Evolutionary conservation across 2,797 vertebrate genomes (phyloP).

Genomic region (Gadopsis bispinosus): DNA sequence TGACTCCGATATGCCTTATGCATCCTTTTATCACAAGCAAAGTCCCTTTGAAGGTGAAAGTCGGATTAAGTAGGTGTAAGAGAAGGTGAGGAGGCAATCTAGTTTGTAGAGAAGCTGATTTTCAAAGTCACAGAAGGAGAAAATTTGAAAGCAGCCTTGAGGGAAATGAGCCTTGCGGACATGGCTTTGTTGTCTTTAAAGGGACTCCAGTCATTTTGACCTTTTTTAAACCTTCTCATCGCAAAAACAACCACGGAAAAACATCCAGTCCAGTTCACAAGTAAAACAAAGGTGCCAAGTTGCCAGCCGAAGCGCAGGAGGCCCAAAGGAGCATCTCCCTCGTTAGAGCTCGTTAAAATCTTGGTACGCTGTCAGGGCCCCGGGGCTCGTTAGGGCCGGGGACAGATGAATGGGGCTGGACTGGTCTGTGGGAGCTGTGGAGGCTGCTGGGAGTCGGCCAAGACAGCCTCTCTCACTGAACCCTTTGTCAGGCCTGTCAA

Average conservation of each 20-base stretch:
- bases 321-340: slow-evolving; percentile 52
- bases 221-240: slow-evolving; percentile 26
- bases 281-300: slow-evolving; percentile 7
- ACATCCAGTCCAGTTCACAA: not conserved
- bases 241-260: slow-evolving; percentile 6
- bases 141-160: not conserved
- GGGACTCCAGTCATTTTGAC: slow-evolving; percentile 10
- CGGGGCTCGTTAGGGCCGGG: slow-evolving; percentile 60
- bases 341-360: slow-evolving; percentile 70
- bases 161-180: not conserved
- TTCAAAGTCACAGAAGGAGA: not conserved
- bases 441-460: slow-evolving; percentile 74
- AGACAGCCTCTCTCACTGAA: slow-evolving; percentile 70
- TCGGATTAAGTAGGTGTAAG: not conserved
- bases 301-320: slow-evolving; percentile 28
- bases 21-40: not conserved
- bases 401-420: slow-evolving; percentile 67
- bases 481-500: slow-evolving; percentile 83
- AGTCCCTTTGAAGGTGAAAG: not conserved
- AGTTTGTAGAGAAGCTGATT: not conserved
- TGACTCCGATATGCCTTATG: not conserved
- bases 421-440: slow-evolving; percentile 50
- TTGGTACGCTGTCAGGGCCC: slow-evolving; percentile 42
- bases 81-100: not conserved
- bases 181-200: not conserved